Base-by-base conservation (phyloP, 92 coral and sea anemone genomes). In the Phymanthus crucifer region DNA sequence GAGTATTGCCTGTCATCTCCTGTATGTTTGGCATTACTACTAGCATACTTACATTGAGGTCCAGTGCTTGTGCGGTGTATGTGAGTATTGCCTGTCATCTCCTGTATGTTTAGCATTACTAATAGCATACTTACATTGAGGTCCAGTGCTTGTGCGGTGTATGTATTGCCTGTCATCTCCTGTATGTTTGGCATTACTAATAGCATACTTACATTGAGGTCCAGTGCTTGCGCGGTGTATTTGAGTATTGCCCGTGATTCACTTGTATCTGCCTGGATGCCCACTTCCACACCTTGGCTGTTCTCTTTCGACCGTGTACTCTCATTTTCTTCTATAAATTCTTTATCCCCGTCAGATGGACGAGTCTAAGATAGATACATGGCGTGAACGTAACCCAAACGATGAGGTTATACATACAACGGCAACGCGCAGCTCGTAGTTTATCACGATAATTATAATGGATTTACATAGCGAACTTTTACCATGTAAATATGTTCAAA, bases 231-330 rank as follows among this genome's bases (percentile, higher is more conserved):
- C 45, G 76, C 79, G 17, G 93, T 77, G 78, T 84, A 83, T 50
- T 92, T 87, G 19, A 87, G 85, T 13, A 85, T 58, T 54, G 87
- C 97, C 66, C 91, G 87, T 18, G 94, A 84, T 37, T 78, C 84
- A n/a, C 84, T 82, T 32, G 84, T 71, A 73, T 77, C 90, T 17
- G 72, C 61, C 54, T 74, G 86, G 18, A 66, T 37, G 12, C 65
- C 80, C 0, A 35, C 74, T 29, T 69, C 79, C 40, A 14, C 24
- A 27, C 32, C 89, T 68, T 37, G 78, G 35, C 68, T 71, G 3
- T 11, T 74, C 27, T 68, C 84, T 71, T 40, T 65, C 45, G 72
- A 46, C 32, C 64, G 80, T 24, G 40, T 65, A 32, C 35, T 33
- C 32, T 34, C 31, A 40, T 78, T 73, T 45, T 84, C 80, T n/a